Percentiles rank a stretch among this genome's conserved stretches.
Conservation (phyloP, 2,888 invertebrate genomes). For the Mylabris sibirica region DNA sequence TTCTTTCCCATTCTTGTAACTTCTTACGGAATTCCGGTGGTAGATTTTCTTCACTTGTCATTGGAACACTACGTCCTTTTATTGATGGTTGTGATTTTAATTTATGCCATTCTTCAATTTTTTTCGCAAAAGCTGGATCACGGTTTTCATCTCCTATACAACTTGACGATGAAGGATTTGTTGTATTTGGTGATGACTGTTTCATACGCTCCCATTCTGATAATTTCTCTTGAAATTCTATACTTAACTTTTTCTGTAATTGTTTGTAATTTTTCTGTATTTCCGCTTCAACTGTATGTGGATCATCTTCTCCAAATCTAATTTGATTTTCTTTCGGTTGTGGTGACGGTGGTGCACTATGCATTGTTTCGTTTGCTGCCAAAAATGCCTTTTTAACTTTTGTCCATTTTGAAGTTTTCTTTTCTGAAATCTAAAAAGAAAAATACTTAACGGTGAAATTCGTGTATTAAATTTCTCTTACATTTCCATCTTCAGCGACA, state of each 20-base stretch:
- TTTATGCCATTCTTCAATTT: constrained; percentile 65
- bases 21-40: constrained; percentile 85
- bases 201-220: constrained; percentile 63
- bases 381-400: constrained; percentile 77
- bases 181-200: constrained; percentile 45
- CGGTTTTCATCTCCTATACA: constrained; percentile 50
- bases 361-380: constrained; percentile 47
- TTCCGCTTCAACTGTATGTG: constrained; percentile 65
- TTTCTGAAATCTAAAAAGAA: constrained; percentile 37
- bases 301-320: constrained; percentile 27
- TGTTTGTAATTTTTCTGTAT: constrained; percentile 76
- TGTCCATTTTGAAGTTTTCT: constrained; percentile 74
- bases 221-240: constrained; percentile 78
- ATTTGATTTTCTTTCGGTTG: constrained; percentile 14
- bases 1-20: constrained; percentile 85
- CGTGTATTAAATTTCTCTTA: constrained; percentile 21
- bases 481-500: constrained; percentile 48
- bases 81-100: constrained; percentile 55
- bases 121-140: constrained; percentile 60
- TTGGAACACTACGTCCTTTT: constrained; percentile 44
- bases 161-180: constrained; percentile 41
- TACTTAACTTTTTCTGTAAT: constrained; percentile 75
- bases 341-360: constrained; percentile 28
- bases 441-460: constrained; percentile 16
- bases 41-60: constrained; percentile 71